Evolutionary conservation across 2,113 vertebrate species (phyloP), one percentile per base, ranked within the genome.

Genomic region (Oreotrochilus melanogaster): DNA sequence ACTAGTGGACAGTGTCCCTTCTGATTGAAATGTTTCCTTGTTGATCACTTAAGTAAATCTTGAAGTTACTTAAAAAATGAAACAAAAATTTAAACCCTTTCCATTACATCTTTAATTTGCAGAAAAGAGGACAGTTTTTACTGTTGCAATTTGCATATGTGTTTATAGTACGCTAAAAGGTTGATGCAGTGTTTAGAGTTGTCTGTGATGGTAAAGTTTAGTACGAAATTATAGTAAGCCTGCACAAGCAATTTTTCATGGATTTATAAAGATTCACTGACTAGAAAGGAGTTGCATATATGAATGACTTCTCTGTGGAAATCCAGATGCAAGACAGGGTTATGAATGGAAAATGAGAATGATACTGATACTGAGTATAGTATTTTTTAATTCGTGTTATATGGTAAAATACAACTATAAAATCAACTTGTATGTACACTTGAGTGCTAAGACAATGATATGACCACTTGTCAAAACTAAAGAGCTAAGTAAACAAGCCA

Each of bases 41-140:
- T 76, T 87, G 57, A 85, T 57, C 71, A 54, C 21, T 92, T 81
- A 37, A 82, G 42, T 83, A 81, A 56, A 75, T 78, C 11, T 31
- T 65, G 61, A 88, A 50, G 35, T 43, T 89, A 47, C 45, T 91
- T 84, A 48, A 7, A 74, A 95, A 89, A 58, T 11, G 2, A 91
- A 91, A 83, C 18, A 67, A 85, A 31, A 8, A 48, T 66, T 47
- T 8, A 27, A 2, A n/a, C 2, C 6, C 22, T 66, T 92, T 51
- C 56, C 43, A 45, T 62, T 67, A 64, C 61, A 67, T 64, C 53
- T 88, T 78, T 27, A 89, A 90, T 70, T 86, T 83, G 48, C 58
- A 94, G 82, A 88, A 76, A 35, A 83, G 71, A 92, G 50, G 56
- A 88, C 67, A 74, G 64, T 92, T 80, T 80, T 79, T 67, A 88